These are phyloP conservation scores for Miopithecus talapoin DNA, from an alignment of 2,797 vertebrate genomes.

Conservation along the genomic window DNA sequence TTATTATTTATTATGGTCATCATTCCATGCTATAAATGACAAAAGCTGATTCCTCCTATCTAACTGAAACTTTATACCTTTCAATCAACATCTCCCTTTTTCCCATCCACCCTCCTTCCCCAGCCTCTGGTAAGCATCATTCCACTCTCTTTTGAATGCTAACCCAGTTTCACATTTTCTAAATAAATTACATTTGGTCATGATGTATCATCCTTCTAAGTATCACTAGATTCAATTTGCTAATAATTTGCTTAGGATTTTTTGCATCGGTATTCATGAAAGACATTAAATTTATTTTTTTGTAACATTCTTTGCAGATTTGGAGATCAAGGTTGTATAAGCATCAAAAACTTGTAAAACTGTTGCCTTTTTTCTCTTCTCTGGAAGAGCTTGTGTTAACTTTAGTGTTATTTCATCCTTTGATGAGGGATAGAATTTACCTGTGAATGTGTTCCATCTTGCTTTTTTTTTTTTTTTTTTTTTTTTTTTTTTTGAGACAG, in stretches of 20 bases:
- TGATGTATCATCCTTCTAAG: neutral
- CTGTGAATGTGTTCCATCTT: neutral
- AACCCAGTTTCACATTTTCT: neutral
- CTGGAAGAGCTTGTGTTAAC: neutral
- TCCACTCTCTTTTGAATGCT: neutral
- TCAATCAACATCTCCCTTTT: neutral
- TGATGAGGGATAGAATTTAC: neutral
- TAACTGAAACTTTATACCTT: neutral
- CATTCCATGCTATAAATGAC: neutral
- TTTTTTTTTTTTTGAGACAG: too few relatives aligned
- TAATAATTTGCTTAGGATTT: neutral
- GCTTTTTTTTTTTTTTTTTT: neutral
- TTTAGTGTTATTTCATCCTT: neutral
- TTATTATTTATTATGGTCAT: neutral
- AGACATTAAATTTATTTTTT: neutral
- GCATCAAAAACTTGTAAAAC: neutral
- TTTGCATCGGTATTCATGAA: neutral
- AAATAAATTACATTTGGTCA: neutral
- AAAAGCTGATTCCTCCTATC: neutral
- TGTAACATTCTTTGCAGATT: neutral
- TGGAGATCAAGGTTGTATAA: neutral
- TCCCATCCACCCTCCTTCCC: neutral
- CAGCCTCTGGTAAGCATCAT: neutral
- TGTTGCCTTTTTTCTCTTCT: neutral
- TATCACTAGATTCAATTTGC: neutral